Evolutionary conservation across 2,113 vertebrate genomes (phyloP), one percentile per base, ranked within the genome.

Genomic region (Alligator mississippiensis): DNA sequence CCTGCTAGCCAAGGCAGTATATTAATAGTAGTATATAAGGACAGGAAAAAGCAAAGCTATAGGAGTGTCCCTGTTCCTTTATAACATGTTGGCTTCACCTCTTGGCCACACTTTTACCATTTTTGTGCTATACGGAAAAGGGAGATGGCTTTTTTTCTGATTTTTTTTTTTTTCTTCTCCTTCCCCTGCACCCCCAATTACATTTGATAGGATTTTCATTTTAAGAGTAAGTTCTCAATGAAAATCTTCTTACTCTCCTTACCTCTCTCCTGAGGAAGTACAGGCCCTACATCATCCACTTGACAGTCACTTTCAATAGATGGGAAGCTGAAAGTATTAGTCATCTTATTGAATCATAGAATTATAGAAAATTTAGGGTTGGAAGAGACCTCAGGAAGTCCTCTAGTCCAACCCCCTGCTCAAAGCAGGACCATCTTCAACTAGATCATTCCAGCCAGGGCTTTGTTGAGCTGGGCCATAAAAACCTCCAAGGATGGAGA

Each of bases 41-140:
- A 47, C 70, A 66, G 68, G 9, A 3, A 5, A 79, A 8, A 75
- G 47, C 70, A 85, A 60, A 90, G 38, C 76, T 27, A 1, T 74
- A 38, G 61, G 22, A 21, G 70, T 74, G 34, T 25, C 12, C 11
- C 70, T 18, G n/a, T 77, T 85, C 59, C 63, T 28, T 59, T 62
- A 89, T 38, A 30, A 62, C 7, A 2, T 16, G 1, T 4, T 2
- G 16, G 7, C 17, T 9, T 76, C 2, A 4, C 62, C 8, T 82
- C 1, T 17, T 75, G 25, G 2, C 2, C 25, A 38, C 22, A 17
- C 2, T 10, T 4, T 16, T 77, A 0, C 2, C 14, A 30, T 14
- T 74, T 74, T 47, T 13, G 38, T 82, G 78, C 11, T 6, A 9
- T 17, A 24, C 59, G 25, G 61, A 82, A 30, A 19, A 64, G 9